phyloP scores from a whole-genome alignment of 2,797 vertebrate species.

The Scolopax bukidnonensis region DNA sequence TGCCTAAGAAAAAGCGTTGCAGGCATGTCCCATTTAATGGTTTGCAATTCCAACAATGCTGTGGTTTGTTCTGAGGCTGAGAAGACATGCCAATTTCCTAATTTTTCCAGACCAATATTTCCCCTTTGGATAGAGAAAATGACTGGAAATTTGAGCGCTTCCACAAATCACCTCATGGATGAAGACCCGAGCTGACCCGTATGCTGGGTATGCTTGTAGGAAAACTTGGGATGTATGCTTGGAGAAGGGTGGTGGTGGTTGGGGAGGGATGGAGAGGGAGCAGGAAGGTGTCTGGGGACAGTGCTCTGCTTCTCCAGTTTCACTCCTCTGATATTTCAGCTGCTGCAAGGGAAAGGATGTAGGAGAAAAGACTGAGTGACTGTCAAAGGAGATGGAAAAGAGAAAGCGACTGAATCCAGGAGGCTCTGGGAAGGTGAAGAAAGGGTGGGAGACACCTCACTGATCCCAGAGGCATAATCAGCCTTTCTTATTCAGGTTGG shows the following conservation, averaged over 20 bases:
- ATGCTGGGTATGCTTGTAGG: not conserved
- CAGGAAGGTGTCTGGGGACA: not conserved
- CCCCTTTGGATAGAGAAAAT: not conserved
- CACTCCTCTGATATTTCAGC: not conserved
- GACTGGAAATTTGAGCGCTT: not conserved
- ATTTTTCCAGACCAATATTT: not conserved
- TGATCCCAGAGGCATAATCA: not conserved
- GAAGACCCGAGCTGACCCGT: not conserved
- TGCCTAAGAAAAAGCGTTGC: not conserved
- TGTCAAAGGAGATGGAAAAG: not conserved
- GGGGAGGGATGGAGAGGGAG: not conserved
- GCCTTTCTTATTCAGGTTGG: not conserved
- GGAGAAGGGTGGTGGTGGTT: not conserved
- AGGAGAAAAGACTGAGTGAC: not conserved
- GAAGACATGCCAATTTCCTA: not conserved
- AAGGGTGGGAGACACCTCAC: not conserved
- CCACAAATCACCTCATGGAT: not conserved
- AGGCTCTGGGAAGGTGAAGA: not conserved
- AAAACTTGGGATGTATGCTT: not conserved
- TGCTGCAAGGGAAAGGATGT: not conserved
- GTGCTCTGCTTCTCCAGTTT: not conserved
- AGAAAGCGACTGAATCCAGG: not conserved
- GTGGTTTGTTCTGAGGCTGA: conserved; percentile 9
- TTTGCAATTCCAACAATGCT: conserved; percentile 6
- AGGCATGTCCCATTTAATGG: not conserved